Conservation (phyloP, 2,888 invertebrate genomes). For the Xestoiulus laeticollis region DNA sequence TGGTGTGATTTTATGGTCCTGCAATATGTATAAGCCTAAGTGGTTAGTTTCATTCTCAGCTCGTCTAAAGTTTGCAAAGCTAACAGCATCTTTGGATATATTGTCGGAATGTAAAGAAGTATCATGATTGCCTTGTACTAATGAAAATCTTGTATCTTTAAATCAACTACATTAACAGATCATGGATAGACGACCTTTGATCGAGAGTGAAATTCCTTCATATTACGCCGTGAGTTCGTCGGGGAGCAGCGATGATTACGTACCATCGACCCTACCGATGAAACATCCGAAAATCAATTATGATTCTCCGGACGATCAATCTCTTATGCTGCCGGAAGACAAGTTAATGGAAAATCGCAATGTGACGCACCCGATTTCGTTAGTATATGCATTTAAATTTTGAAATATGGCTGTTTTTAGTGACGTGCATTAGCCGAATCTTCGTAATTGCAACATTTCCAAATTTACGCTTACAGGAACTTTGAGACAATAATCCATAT, state of each 20-base stretch:
- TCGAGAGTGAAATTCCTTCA: neutral
- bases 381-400: neutral
- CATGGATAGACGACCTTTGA: constrained; percentile 27
- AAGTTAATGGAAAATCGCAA: constrained; percentile 15
- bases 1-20: too few species aligned
- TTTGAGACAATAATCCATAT: constrained; percentile 83
- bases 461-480: constrained; percentile 64
- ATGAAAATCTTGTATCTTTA: neutral
- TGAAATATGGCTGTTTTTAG: neutral
- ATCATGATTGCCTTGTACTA: too few species aligned
- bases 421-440: too few species aligned
- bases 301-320: constrained; percentile 1
- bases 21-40: too few species aligned
- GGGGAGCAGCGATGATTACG: neutral
- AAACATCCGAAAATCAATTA: constrained; percentile 22
- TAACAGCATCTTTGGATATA: too few species aligned
- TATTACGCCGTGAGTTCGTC: constrained; percentile 10
- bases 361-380: neutral
- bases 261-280: neutral
- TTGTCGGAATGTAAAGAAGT: too few species aligned
- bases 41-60: too few species aligned
- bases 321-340: neutral
- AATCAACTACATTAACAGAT: neutral
- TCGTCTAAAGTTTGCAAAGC: too few species aligned
- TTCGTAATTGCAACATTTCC: neutral